phyloP scores from a whole-genome alignment of 2,797 vertebrate species.

The Rhynchonycteris naso region DNA sequence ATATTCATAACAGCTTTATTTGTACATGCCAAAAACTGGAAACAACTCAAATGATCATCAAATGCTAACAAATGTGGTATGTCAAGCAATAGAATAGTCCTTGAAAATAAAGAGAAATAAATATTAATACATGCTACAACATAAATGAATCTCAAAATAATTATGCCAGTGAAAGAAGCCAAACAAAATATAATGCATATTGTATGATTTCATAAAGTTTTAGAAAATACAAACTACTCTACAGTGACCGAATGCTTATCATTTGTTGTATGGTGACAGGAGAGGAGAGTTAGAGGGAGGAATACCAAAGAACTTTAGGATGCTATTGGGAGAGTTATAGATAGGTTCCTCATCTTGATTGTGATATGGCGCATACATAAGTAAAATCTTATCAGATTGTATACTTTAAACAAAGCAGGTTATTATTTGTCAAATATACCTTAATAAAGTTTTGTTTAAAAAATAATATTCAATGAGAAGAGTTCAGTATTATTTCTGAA shows the following conservation, averaged over 20 bases:
- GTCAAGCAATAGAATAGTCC: not conserved
- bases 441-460: not conserved
- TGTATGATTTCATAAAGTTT: conserved; percentile 20
- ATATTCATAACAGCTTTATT: conserved; percentile 39
- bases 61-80: not conserved
- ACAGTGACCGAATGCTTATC: not conserved
- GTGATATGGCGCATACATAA: not conserved
- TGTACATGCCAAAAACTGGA: conserved; percentile 30
- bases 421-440: not conserved
- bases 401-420: not conserved
- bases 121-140: conserved; percentile 34
- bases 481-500: not conserved
- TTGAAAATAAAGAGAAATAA: conserved; percentile 43
- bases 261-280: not conserved
- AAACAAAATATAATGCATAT: not conserved
- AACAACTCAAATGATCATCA: conserved; percentile 39
- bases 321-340: not conserved
- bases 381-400: not conserved
- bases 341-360: not conserved
- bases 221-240: conserved; percentile 3
- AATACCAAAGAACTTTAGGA: not conserved
- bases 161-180: conserved; percentile 19
- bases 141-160: not conserved
- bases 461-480: not conserved
- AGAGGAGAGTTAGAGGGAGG: not conserved